Conservation (phyloP, 92 coral and sea anemone genomes). For the Actinostola sp. region DNA sequence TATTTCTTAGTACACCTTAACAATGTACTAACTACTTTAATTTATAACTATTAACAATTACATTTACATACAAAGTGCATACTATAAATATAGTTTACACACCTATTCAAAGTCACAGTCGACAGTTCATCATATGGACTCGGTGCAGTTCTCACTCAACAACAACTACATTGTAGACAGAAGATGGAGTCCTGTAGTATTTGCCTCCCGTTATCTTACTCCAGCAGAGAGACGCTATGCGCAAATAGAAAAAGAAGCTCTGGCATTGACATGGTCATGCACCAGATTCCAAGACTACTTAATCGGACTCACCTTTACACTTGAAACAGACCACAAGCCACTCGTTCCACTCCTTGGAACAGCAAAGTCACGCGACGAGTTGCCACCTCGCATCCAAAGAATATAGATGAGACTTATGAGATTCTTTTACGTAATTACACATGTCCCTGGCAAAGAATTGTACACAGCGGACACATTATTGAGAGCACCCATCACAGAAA, state of each 20-base stretch:
- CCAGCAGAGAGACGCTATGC: slow-evolving; percentile 17
- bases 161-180: slow-evolving; percentile 39
- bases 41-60: no score
- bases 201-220: slow-evolving; percentile 22
- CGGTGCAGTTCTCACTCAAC: slow-evolving; percentile 47
- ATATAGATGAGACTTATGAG: slow-evolving; percentile 34
- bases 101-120: slow-evolving; percentile 34
- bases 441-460: no score
- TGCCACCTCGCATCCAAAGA: slow-evolving; percentile 23
- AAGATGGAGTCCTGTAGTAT: slow-evolving; percentile 35
- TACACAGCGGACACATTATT: slow-evolving; percentile 45
- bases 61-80: no score
- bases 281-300: slow-evolving; percentile 18
- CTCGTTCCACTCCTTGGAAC: slow-evolving; percentile 20
- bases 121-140: slow-evolving; percentile 44
- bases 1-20: no score
- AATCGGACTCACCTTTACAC: slow-evolving; percentile 17
- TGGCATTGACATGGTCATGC: no score
- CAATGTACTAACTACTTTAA: no score
- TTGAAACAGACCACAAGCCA: slow-evolving; percentile 25
- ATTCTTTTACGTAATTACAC: no score
- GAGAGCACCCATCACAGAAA: slow-evolving; percentile 17
- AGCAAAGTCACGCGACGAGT: slow-evolving; percentile 22
- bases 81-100: no score
- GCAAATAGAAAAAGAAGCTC: slow-evolving; percentile 29